These are phyloP conservation scores for Chlorops oryzae DNA, from an alignment of 1,140 invertebrate genomes.

Conservation along the genomic window DNA sequence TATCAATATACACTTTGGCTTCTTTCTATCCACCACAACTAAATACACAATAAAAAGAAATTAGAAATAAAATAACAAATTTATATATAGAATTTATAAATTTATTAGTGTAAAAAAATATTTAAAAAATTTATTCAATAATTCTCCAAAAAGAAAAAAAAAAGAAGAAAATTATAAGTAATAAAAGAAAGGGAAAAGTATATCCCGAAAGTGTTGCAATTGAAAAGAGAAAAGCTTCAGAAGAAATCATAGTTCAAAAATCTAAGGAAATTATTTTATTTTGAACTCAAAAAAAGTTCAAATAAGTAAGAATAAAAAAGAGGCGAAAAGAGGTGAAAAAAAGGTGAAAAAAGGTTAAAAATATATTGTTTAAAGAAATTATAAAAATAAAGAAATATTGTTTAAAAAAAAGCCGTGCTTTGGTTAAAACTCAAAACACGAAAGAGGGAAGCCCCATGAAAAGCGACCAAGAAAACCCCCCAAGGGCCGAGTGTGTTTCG, in stretches of 20 bases:
- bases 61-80: slow-evolving; percentile 11
- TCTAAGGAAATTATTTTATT: too few species aligned
- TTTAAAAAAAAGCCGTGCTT: background rate
- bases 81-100: slow-evolving; percentile 2
- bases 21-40: slow-evolving; percentile 41
- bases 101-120: slow-evolving; percentile 7
- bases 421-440: too few species aligned
- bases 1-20: slow-evolving; percentile 48
- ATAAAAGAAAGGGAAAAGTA: background rate
- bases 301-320: slow-evolving; percentile 4
- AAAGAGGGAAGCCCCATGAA: too few species aligned
- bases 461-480: too few species aligned
- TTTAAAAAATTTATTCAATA: slow-evolving; percentile 2
- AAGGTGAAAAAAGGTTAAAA: background rate
- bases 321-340: background rate
- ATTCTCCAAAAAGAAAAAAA: slow-evolving; percentile 7
- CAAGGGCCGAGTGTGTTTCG: too few species aligned
- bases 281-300: slow-evolving; percentile 30
- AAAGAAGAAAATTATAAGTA: background rate
- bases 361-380: background rate
- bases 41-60: slow-evolving; percentile 15
- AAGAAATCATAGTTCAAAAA: slow-evolving; percentile 9
- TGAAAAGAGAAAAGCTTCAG: slow-evolving; percentile 13
- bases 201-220: background rate
- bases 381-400: background rate